Percentiles rank a stretch among this genome's conserved stretches.
Evolutionary conservation across 2,113 vertebrate species (phyloP).

Genomic region (Lota lota): DNA sequence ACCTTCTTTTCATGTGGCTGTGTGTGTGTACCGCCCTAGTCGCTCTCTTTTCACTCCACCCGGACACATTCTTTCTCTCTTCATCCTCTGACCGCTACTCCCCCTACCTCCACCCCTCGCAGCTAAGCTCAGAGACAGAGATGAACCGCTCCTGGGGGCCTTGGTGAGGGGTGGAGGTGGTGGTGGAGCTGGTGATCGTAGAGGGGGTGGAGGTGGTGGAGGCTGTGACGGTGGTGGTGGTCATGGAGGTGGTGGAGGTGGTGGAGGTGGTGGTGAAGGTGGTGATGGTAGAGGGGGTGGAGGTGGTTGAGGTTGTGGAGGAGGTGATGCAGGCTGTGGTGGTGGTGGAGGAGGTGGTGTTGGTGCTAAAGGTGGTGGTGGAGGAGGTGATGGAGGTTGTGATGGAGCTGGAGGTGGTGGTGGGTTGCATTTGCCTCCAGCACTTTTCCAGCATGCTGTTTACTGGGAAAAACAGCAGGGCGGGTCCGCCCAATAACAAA

Average conservation of each 20-base stretch:
- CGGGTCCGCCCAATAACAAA: conserved; percentile 56
- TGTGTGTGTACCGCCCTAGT: conserved; percentile 7
- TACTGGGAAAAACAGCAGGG: conserved; percentile 51
- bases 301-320: no score
- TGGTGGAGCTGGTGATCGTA: no score
- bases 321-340: no score
- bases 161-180: no score
- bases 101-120: background rate
- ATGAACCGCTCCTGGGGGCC: no score
- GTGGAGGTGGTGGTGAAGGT: no score
- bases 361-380: no score
- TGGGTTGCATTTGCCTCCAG: conserved; percentile 33
- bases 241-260: no score
- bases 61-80: conserved; percentile 1
- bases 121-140: no score
- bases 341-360: no score
- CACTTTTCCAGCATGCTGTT: conserved; percentile 34
- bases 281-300: conserved; percentile 1
- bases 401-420: conserved; percentile 30
- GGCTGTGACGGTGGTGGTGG: conserved; percentile 14
- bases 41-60: conserved; percentile 19
- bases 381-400: no score
- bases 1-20: background rate
- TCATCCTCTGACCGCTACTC: conserved; percentile 12
- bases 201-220: conserved; percentile 27